These are phyloP conservation scores for Pseudoatta argentina DNA, from an alignment of 1,140 invertebrate genomes.

Conservation along the genomic window DNA sequence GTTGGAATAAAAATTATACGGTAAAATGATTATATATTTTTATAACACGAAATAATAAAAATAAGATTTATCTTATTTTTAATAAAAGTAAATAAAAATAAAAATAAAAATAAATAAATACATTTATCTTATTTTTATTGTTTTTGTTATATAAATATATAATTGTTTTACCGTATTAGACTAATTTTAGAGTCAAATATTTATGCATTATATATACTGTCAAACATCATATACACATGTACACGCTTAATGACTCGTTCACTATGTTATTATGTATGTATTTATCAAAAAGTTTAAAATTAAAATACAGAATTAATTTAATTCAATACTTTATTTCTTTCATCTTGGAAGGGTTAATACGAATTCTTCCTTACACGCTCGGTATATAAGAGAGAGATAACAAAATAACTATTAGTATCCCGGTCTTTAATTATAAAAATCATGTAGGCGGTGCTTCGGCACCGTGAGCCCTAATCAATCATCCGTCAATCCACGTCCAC, in stretches of 20 bases:
- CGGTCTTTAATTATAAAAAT: conserved; percentile 73
- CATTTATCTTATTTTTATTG: too few species aligned
- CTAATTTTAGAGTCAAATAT: not conserved
- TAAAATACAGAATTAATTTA: conserved; percentile 60
- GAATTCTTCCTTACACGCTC: not conserved
- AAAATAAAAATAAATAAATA: too few species aligned
- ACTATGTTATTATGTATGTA: not conserved
- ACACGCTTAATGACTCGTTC: not conserved
- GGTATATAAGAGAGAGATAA: not conserved
- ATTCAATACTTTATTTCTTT: conserved; percentile 33
- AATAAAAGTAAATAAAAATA: too few species aligned
- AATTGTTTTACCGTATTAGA: too few species aligned
- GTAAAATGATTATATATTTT: conserved; percentile 12
- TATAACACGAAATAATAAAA: not conserved
- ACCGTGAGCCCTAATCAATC: conserved; percentile 70
- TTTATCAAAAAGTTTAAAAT: not conserved
- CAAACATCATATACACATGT: not conserved
- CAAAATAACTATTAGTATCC: conserved; percentile 69
- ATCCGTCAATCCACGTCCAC: conserved; percentile 66
- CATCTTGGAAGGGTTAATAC: conserved; percentile 26
- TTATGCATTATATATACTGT: not conserved
- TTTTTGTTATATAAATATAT: too few species aligned
- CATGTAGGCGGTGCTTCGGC: conserved; percentile 70
- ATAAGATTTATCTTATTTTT: too few species aligned
- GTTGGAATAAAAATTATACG: not conserved